Percentiles rank a stretch among this genome's conserved stretches.
phyloP scores from a whole-genome alignment of 2,113 vertebrate species.

The Erythrocebus patas region DNA sequence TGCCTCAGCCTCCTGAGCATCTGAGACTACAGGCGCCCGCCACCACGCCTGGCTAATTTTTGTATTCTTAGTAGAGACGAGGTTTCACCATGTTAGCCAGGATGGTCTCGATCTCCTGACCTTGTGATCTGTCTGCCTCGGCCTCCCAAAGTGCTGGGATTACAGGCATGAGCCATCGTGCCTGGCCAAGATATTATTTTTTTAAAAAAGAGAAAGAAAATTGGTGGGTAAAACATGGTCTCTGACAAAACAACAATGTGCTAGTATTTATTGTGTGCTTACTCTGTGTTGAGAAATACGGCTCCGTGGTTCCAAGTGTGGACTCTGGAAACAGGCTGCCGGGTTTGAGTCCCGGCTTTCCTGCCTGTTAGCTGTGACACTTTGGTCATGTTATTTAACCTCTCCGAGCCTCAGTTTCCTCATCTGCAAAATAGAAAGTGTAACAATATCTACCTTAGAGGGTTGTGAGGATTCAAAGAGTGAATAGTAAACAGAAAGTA shows the following conservation, averaged over 20 bases:
- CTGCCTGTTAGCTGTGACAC: neutral
- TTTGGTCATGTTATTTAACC: neutral
- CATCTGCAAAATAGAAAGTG: conserved; percentile 3
- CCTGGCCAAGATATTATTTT: too few species aligned
- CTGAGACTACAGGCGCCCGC: too few species aligned
- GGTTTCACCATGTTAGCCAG: too few species aligned
- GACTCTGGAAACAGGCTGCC: neutral
- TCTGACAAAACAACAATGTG: neutral
- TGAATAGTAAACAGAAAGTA: neutral
- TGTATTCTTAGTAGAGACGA: too few species aligned
- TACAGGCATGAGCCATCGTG: too few species aligned
- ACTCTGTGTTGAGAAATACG: neutral
- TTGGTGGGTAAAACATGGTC: neutral
- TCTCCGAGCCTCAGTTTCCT: neutral
- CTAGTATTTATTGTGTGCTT: neutral
- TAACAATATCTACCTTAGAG: neutral
- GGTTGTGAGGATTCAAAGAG: neutral
- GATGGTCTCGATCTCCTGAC: too few species aligned
- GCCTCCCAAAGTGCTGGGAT: too few species aligned
- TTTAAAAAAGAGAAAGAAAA: neutral
- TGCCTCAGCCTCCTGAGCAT: too few species aligned
- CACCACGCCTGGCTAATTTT: too few species aligned
- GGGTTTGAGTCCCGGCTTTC: neutral
- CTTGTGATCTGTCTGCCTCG: too few species aligned
- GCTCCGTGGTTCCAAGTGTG: neutral